phyloP scores from a whole-genome alignment of 2,888 invertebrate genomes.

The Adineta ricciae region DNA sequence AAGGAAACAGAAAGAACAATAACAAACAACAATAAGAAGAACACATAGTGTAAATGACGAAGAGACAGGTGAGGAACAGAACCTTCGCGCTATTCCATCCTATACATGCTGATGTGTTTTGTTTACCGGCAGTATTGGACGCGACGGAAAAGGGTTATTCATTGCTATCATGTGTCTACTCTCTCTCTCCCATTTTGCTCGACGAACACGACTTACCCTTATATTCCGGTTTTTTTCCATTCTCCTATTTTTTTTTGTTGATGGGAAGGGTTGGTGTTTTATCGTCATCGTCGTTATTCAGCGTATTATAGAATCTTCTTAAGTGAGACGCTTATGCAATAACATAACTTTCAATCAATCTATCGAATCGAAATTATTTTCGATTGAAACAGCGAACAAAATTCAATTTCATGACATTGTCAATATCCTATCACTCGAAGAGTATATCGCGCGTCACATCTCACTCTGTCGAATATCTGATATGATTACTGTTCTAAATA shows the following conservation, averaged over 20 bases:
- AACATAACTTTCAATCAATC: not conserved
- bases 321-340: not conserved
- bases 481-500: not conserved
- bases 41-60: not conserved
- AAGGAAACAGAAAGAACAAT: not conserved
- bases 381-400: not conserved
- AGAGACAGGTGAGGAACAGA: slow-evolving; percentile 9
- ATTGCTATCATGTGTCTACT: not conserved
- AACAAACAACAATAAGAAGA: not conserved
- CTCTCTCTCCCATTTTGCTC: not conserved
- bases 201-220: slow-evolving; percentile 9
- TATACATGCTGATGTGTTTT: not conserved
- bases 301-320: slow-evolving; percentile 7
- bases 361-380: not conserved
- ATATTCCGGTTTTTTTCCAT: slow-evolving; percentile 6
- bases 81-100: slow-evolving; percentile 9
- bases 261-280: not conserved
- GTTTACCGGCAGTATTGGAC: slow-evolving; percentile 9
- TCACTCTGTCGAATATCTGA: not conserved
- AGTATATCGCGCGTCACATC: not conserved
- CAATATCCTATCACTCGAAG: not conserved
- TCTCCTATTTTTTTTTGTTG: slow-evolving; percentile 8
- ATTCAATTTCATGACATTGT: not conserved
- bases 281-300: slow-evolving; percentile 4
- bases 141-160: not conserved